Evolutionary conservation across 2,888 invertebrate species (phyloP).

Genomic region (Diabrotica balteata): DNA sequence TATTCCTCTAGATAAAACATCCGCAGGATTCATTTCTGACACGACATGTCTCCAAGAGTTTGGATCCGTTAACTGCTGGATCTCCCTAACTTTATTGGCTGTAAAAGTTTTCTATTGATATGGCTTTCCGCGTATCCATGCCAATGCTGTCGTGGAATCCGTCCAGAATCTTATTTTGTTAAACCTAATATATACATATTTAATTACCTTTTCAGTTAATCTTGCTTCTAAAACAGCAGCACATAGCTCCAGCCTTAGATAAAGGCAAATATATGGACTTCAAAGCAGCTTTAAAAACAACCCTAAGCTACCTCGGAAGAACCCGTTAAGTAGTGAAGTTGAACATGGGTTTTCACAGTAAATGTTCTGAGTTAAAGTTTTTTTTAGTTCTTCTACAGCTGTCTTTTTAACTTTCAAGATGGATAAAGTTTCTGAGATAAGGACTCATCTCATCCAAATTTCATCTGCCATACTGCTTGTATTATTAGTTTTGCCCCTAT

Average conservation of each 20-base stretch:
- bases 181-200: neutral
- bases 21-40: conserved; percentile 15
- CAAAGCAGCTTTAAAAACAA: neutral
- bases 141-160: conserved; percentile 14
- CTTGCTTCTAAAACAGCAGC: neutral
- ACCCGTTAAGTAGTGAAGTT: too few species aligned
- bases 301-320: neutral
- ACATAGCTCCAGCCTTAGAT: neutral
- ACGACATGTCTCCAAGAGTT: conserved; percentile 9
- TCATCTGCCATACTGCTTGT: conserved; percentile 18
- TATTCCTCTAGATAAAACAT: conserved; percentile 9
- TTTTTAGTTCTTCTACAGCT: neutral
- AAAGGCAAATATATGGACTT: neutral
- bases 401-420: conserved; percentile 5
- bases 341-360: neutral
- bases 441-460: conserved; percentile 21
- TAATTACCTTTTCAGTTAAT: neutral
- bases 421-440: conserved; percentile 11
- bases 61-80: conserved; percentile 2
- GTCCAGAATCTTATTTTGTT: neutral
- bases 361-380: conserved; percentile 3
- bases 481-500: conserved; percentile 18
- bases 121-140: conserved; percentile 6
- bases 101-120: conserved; percentile 5
- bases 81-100: conserved; percentile 2